Percentiles rank a stretch among this genome's conserved stretches.
phyloP scores from a whole-genome alignment of 2,888 invertebrate genomes.

The Zele albiditarsus region DNA sequence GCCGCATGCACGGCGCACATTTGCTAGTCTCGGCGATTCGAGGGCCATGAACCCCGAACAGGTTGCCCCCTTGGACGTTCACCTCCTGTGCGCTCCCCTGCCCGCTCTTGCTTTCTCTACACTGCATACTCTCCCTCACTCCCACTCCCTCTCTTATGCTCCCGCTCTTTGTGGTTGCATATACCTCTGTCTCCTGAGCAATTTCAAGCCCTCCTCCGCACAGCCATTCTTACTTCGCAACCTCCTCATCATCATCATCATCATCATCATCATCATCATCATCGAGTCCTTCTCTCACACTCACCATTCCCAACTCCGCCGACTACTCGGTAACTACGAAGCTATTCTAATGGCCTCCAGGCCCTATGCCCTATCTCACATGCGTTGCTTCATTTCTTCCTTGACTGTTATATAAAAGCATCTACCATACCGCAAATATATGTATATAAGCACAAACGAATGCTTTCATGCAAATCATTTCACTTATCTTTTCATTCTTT shows the following conservation, averaged over 20 bases:
- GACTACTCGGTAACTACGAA: constrained; percentile 48
- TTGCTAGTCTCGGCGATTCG: constrained; percentile 66
- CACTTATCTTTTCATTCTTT: no score
- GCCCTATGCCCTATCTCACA: constrained; percentile 39
- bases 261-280: constrained; percentile 34
- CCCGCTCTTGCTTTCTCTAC: constrained; percentile 48
- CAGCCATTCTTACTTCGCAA: constrained; percentile 50
- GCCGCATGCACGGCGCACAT: constrained; percentile 55
- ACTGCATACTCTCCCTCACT: constrained; percentile 19
- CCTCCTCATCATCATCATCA: constrained; percentile 51
- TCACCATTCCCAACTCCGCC: background rate
- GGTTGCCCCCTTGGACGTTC: constrained; percentile 73
- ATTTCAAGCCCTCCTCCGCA: background rate
- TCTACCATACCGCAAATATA: background rate
- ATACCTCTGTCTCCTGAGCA: background rate
- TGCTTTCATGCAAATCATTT: no score
- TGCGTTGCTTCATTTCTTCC: constrained; percentile 29
- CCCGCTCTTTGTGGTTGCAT: background rate
- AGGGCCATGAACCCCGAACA: constrained; percentile 73
- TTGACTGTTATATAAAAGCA: no score
- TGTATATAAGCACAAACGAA: background rate
- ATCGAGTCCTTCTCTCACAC: background rate
- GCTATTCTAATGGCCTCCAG: constrained; percentile 47
- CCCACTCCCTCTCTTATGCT: constrained; percentile 1
- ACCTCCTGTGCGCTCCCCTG: constrained; percentile 65